phyloP scores from a whole-genome alignment of 2,888 invertebrate genomes.

The Cetonia aurata region DNA sequence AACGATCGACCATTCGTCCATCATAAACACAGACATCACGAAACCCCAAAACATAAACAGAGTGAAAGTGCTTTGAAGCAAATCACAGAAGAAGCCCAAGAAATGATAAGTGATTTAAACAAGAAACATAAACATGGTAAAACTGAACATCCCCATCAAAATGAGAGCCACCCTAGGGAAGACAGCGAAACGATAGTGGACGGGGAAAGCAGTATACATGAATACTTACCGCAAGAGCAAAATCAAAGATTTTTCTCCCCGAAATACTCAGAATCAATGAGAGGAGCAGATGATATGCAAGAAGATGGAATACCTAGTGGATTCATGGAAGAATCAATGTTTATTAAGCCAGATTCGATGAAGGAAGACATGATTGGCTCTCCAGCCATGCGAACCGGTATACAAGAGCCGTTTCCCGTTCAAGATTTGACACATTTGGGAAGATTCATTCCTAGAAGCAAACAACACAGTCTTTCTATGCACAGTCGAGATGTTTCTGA shows the following conservation, averaged over 20 bases:
- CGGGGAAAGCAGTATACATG: neutral
- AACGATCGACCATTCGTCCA: neutral
- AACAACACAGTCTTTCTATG: slow-evolving; percentile 12
- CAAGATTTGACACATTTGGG: slow-evolving; percentile 35
- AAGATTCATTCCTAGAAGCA: slow-evolving; percentile 34
- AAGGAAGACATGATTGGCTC: slow-evolving; percentile 33
- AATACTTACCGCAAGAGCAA: neutral
- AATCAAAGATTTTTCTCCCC: neutral
- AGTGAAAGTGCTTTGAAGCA: slow-evolving; percentile 12
- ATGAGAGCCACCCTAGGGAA: neutral
- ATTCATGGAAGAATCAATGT: slow-evolving; percentile 22
- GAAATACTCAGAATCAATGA: slow-evolving; percentile 13
- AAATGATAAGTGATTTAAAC: slow-evolving; percentile 45
- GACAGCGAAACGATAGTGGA: neutral
- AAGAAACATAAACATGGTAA: slow-evolving; percentile 37
- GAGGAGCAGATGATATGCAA: neutral
- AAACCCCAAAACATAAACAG: neutral
- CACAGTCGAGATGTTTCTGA: slow-evolving; percentile 48
- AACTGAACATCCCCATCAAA: neutral
- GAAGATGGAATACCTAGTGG: slow-evolving; percentile 1
- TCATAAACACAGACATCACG: slow-evolving; percentile 5
- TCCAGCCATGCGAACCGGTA: slow-evolving; percentile 17
- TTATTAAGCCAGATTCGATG: neutral
- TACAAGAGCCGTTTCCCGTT: neutral
- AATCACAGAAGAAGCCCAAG: neutral